Evolutionary conservation across 92 coral and sea anemone genomes (phyloP), one percentile per base, ranked within the genome.

Genomic region (Palythoa grandiflora): DNA sequence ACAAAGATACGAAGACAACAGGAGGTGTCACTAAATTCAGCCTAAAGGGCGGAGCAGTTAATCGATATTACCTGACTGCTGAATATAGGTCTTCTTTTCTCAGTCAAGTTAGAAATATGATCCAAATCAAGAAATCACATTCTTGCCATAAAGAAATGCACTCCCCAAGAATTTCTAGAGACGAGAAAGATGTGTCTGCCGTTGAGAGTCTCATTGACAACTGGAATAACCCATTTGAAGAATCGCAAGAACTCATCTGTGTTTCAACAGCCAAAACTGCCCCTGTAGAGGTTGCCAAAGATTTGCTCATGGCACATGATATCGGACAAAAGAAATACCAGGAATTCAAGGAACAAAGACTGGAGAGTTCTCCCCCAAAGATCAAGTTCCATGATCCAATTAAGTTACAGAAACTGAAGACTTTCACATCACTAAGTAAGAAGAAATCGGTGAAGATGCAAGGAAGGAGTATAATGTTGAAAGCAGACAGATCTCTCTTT

Each of bases 61-160:
- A 87, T 72, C 74, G 93, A 40, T 91, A 87, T 77, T 77, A 83
- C 68, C 88, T 77, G 93, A 88, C 93, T 44, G 93, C 93, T 17
- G 93, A 90, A 74, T 90, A 90, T 83, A 48, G 93, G 75, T 90
- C 90, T 77, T 90, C 89, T 39, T 80, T 80, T 61, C 16, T 80
- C 20, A 57, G 60, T 40, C 78, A 78, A 53, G 39, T 78, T 38
- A 78, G 84, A 78, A 53, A 54, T 11, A 40, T 78, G 84, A 1
- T 78, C 39, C 84, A 78, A 78, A 54, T 36, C 2, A 78, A 54
- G 57, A 16, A 78, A 54, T 36, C 84, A 47, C 40, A 47, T 36
- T 53, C 16, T 78, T 17, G 44, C 63, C 84, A 78, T 61, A 19
- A 59, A 80, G 85, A 80, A 47, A 20, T 80, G 37, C 75, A 4